A percentile compares a stretch with the other conserved stretches of the same genome.
These are phyloP conservation scores for Doris montereyensis DNA, from an alignment of 2,888 invertebrate genomes.

Conservation along the genomic window DNA sequence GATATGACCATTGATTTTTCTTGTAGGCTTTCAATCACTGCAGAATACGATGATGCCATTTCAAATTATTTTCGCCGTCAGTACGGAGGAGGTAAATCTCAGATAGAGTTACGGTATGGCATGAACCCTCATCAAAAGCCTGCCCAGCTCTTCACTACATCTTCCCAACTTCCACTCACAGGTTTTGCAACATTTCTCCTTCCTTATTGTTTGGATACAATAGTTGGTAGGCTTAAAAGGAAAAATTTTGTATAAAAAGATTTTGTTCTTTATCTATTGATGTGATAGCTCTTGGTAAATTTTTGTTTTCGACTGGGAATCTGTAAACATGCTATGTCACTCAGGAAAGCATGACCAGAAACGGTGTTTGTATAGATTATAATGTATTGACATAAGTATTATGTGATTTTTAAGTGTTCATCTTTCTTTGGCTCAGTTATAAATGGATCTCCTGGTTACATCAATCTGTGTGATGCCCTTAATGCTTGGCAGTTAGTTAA, in stretches of 20 bases:
- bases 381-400: too few species aligned
- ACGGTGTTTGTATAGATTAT: too few species aligned
- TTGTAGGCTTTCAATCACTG: slow-evolving; percentile 93
- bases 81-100: slow-evolving; percentile 84
- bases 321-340: too few species aligned
- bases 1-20: background rate
- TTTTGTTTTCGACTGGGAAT: too few species aligned
- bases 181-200: too few species aligned
- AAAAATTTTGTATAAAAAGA: too few species aligned
- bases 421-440: slow-evolving; percentile 79
- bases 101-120: slow-evolving; percentile 89
- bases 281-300: too few species aligned
- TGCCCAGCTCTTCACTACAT: slow-evolving; percentile 89
- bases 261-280: too few species aligned
- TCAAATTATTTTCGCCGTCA: slow-evolving; percentile 95
- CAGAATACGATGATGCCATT: slow-evolving; percentile 94
- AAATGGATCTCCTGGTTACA: slow-evolving; percentile 96
- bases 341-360: too few species aligned
- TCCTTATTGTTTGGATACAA: too few species aligned
- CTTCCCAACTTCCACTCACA: slow-evolving; percentile 85
- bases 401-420: too few species aligned
- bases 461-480: slow-evolving; percentile 96
- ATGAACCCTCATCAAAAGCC: slow-evolving; percentile 99
- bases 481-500: slow-evolving; percentile 97
- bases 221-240: too few species aligned